Percentiles rank a stretch among this genome's conserved stretches.
These are phyloP conservation scores for Hyaena hyaena DNA, from an alignment of 2,113 vertebrate genomes.

Conservation along the genomic window DNA sequence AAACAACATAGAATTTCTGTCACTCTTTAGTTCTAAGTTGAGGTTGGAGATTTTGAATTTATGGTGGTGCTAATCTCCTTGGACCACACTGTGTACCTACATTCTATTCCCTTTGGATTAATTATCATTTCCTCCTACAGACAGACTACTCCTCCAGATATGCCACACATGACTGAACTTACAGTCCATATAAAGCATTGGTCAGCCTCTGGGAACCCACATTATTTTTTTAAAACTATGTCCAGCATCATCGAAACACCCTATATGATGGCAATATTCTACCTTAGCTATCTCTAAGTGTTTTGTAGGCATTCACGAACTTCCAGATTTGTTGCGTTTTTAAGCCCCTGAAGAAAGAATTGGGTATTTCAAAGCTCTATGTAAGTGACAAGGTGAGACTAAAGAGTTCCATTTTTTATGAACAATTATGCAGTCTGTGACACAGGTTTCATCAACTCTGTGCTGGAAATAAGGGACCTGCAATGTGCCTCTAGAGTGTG, in stretches of 20 bases:
- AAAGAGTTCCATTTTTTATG: not conserved
- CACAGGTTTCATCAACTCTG: not conserved
- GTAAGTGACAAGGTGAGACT: not conserved
- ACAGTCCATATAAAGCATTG: not conserved
- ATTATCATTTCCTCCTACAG: conserved; percentile 33
- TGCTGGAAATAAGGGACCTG: not conserved
- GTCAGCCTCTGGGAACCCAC: not conserved
- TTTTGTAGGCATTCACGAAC: not conserved
- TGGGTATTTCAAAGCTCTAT: not conserved
- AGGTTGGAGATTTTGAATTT: conserved; percentile 38
- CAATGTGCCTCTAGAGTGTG: not conserved
- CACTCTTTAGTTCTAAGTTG: not conserved
- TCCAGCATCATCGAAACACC: not conserved
- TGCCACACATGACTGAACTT: not conserved
- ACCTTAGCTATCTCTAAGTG: not conserved
- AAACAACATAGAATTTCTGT: conserved; percentile 8
- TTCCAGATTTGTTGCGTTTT: not conserved
- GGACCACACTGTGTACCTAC: not conserved
- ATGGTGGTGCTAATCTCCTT: not conserved
- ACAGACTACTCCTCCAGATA: conserved; percentile 26
- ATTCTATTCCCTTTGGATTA: not conserved
- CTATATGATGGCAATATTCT: not conserved
- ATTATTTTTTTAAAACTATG: not conserved
- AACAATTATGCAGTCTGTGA: not conserved
- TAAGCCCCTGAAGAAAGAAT: not conserved